Evolutionary conservation across 64 coral and sea anemone genomes (phyloP).

Genomic region (Stichodactyla helianthus): DNA sequence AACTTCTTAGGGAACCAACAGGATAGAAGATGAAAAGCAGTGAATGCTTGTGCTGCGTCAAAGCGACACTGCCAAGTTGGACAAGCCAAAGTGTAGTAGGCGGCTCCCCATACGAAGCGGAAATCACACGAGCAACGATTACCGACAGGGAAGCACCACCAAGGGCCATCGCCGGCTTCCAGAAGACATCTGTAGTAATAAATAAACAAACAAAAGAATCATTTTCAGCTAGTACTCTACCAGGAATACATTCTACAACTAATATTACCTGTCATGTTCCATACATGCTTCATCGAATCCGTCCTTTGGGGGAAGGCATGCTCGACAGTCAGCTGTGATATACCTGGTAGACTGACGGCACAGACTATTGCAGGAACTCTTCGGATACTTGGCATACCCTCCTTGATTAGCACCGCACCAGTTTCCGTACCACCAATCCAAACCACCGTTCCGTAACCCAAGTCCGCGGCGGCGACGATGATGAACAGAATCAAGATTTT

Average conservation of each 20-base stretch:
- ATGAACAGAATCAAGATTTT: neutral
- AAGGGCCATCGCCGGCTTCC: neutral
- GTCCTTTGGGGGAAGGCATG: conserved; percentile 32
- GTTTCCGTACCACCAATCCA: conserved; percentile 58
- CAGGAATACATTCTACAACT: too few relatives aligned
- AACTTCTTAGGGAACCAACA: conserved; percentile 36
- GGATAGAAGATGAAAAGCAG: neutral
- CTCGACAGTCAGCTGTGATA: conserved; percentile 25
- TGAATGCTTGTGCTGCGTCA: conserved; percentile 7
- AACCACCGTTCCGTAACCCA: neutral
- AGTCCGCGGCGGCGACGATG: conserved; percentile 37
- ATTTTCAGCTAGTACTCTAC: too few relatives aligned
- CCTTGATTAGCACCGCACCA: conserved; percentile 41
- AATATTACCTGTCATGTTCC: conserved; percentile 51
- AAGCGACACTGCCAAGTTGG: neutral
- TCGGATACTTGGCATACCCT: conserved; percentile 25
- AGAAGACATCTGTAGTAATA: conserved; percentile 26
- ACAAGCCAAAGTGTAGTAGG: neutral
- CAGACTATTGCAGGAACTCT: neutral
- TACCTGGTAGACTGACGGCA: conserved; percentile 11
- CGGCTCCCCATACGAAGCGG: conserved; percentile 18
- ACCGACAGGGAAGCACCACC: conserved; percentile 34
- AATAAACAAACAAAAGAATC: neutral
- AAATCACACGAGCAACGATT: conserved; percentile 47
- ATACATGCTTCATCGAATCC: conserved; percentile 39